Conservation (phyloP, 2,888 invertebrate species). For the Machimus rusticus region DNA sequence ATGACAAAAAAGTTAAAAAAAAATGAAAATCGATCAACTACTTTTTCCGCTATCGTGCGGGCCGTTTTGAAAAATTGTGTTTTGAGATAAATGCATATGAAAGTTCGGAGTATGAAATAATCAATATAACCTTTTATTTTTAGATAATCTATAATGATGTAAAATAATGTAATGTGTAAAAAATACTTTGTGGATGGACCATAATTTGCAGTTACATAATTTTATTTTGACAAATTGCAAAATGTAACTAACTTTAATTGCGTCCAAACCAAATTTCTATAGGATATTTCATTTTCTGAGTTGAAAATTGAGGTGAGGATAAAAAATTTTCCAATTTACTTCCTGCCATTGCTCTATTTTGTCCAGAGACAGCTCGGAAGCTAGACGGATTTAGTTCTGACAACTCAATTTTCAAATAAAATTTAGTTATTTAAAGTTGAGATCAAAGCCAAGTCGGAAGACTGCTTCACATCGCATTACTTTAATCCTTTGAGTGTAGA, state of each 20-base stretch:
- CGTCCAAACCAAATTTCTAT: neutral
- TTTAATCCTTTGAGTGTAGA: neutral
- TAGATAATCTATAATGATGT: no score
- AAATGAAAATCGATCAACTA: no score
- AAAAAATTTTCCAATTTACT: neutral
- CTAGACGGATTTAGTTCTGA: slow-evolving; percentile 11
- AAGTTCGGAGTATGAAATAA: no score
- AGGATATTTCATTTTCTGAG: neutral
- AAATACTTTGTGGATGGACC: no score
- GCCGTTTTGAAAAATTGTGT: no score
- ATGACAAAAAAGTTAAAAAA: no score
- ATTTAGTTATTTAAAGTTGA: neutral
- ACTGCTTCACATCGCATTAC: neutral
- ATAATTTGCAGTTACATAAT: neutral
- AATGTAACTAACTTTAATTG: neutral
- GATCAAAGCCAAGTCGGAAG: neutral
- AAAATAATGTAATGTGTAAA: no score
- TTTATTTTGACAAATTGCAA: neutral
- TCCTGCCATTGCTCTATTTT: neutral
- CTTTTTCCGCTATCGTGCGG: no score
- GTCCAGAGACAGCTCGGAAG: neutral
- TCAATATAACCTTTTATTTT: no score
- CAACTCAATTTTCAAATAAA: slow-evolving; percentile 28
- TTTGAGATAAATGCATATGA: no score
- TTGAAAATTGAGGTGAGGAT: neutral